Percentiles rank a stretch among this genome's conserved stretches.
These are phyloP conservation scores for Tachina fera DNA, from an alignment of 2,888 invertebrate genomes.

Conservation along the genomic window DNA sequence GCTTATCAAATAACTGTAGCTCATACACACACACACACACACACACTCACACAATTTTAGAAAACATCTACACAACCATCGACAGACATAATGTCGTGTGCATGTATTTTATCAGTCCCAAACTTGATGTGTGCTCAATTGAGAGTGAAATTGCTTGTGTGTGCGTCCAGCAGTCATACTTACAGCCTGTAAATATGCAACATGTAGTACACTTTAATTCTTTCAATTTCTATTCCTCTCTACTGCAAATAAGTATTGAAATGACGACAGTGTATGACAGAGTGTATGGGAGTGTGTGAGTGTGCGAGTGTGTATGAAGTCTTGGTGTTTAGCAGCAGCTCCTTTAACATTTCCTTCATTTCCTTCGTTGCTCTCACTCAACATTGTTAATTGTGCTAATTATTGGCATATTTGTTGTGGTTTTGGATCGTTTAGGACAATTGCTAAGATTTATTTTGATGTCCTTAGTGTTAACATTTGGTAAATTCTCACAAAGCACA, in stretches of 20 bases:
- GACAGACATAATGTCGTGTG: neutral
- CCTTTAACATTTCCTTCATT: slow-evolving; percentile 27
- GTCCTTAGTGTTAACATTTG: slow-evolving; percentile 71
- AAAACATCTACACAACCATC: too few species aligned
- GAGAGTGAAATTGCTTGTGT: slow-evolving; percentile 66
- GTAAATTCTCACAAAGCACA: slow-evolving; percentile 65
- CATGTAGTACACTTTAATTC: slow-evolving; percentile 58
- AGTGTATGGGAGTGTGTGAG: neutral
- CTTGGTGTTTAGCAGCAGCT: neutral
- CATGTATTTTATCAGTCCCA: slow-evolving; percentile 32
- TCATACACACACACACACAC: slow-evolving; percentile 2
- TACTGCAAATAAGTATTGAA: slow-evolving; percentile 31
- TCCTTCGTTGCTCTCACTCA: slow-evolving; percentile 38
- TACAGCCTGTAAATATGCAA: slow-evolving; percentile 50
- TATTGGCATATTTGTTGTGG: slow-evolving; percentile 72
- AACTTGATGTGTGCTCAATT: slow-evolving; percentile 68
- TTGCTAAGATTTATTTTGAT: slow-evolving; percentile 71
- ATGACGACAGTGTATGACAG: slow-evolving; percentile 2
- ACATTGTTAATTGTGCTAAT: slow-evolving; percentile 71
- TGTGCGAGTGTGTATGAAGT: neutral
- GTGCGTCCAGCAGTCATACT: slow-evolving; percentile 19
- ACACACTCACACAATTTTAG: neutral
- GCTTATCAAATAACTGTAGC: slow-evolving; percentile 59
- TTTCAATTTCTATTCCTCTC: slow-evolving; percentile 56
- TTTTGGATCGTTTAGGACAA: slow-evolving; percentile 69